These are phyloP conservation scores for Trissonchulus sp. DNA, from an alignment of 2,888 invertebrate species.

Conservation along the genomic window DNA sequence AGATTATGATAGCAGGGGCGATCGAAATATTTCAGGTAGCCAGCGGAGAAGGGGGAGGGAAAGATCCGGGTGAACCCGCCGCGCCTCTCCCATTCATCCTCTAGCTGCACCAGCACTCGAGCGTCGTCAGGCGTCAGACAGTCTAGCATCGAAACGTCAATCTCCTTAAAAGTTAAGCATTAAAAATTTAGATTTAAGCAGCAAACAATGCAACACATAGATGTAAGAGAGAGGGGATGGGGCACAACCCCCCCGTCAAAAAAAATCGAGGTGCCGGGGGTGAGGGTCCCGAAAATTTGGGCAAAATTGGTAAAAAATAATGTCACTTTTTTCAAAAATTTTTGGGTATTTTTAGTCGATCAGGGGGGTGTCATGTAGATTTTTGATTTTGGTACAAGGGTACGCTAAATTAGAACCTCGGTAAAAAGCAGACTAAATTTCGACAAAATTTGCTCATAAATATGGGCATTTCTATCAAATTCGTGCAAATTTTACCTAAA, in stretches of 20 bases:
- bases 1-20: conserved; percentile 54
- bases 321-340: no score
- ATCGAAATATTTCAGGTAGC: conserved; percentile 55
- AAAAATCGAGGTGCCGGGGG: no score
- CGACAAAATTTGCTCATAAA: no score
- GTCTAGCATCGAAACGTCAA: conserved; percentile 49
- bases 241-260: background rate
- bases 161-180: conserved; percentile 11
- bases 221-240: background rate
- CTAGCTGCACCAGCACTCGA: conserved; percentile 52
- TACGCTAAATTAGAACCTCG: no score
- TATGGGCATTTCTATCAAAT: no score
- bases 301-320: no score
- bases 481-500: no score
- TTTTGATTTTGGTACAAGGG: conserved; percentile 28
- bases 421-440: no score
- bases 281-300: no score
- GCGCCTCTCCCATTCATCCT: conserved; percentile 55
- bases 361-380: no score
- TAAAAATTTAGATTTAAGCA: background rate
- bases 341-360: conserved; percentile 32
- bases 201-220: background rate
- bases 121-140: conserved; percentile 54
- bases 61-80: conserved; percentile 57
- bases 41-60: conserved; percentile 52